phyloP scores from a whole-genome alignment of 2,113 vertebrate genomes.

The Paradisaea rubra region DNA sequence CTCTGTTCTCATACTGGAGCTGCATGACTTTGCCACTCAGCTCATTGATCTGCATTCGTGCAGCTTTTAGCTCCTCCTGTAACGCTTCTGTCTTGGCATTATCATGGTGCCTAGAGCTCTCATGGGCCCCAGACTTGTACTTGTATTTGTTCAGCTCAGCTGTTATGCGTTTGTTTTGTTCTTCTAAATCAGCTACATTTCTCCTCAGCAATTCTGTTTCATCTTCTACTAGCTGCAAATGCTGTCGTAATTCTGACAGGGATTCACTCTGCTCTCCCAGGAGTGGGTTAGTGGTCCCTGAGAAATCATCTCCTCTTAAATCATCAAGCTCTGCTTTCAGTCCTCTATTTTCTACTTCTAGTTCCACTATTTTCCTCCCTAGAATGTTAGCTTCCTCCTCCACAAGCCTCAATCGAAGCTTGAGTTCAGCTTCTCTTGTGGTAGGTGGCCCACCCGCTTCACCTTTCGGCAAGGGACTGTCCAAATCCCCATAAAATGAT shows the following conservation, averaged over 20 bases:
- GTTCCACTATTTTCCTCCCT: slow-evolving; percentile 94
- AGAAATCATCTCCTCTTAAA: slow-evolving; percentile 90
- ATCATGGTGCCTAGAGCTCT: slow-evolving; percentile 84
- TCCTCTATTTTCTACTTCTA: slow-evolving; percentile 96
- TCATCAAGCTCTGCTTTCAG: slow-evolving; percentile 97
- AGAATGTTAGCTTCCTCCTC: slow-evolving; percentile 98
- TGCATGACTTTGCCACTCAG: slow-evolving; percentile 98
- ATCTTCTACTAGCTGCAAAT: slow-evolving; percentile 96
- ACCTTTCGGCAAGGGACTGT: slow-evolving; percentile 95
- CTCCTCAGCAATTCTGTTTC: slow-evolving; percentile 93
- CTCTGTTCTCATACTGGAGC: slow-evolving; percentile 96
- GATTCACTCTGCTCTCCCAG: slow-evolving; percentile 90
- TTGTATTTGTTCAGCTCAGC: slow-evolving; percentile 94
- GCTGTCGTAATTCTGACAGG: slow-evolving; percentile 90
- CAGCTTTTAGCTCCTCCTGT: slow-evolving; percentile 94
- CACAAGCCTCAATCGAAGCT: slow-evolving; percentile 91
- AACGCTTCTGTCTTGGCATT: slow-evolving; percentile 84
- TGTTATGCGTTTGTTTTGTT: slow-evolving; percentile 93
- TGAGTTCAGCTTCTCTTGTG: slow-evolving; percentile 95
- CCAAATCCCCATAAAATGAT: slow-evolving; percentile 95
- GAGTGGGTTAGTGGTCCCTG: slow-evolving; percentile 69
- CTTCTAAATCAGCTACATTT: slow-evolving; percentile 92
- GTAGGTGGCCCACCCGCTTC: slow-evolving; percentile 95
- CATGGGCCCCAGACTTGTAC: slow-evolving; percentile 87
- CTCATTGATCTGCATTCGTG: slow-evolving; percentile 94